Evolutionary conservation across 2,113 vertebrate species (phyloP).

Genomic region (Collichthys lucidus): DNA sequence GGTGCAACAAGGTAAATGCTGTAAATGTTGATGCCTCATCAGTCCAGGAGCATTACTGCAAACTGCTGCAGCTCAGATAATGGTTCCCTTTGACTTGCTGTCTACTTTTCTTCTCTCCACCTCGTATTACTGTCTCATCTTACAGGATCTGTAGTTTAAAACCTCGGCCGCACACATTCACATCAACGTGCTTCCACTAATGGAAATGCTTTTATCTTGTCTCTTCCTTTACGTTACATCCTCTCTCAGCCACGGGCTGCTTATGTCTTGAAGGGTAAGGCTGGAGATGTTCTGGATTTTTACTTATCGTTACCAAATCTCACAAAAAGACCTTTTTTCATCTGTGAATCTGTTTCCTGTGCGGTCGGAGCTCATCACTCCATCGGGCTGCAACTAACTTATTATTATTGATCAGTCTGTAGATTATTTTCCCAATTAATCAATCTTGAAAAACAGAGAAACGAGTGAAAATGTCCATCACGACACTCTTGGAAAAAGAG

Average conservation of each 20-base stretch:
- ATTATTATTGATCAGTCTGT: not conserved
- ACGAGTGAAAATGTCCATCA: not conserved
- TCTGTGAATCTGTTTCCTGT: not conserved
- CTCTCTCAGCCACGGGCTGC: not conserved
- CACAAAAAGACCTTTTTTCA: not conserved
- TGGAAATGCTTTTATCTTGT: slow-evolving; percentile 37
- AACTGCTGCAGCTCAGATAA: not conserved
- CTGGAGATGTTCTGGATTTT: not conserved
- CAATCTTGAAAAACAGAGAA: not conserved
- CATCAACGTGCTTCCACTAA: not conserved
- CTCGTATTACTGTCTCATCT: not conserved
- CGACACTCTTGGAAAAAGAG: not conserved
- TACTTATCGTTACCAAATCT: not conserved
- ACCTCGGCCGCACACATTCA: not conserved
- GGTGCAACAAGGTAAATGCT: not conserved
- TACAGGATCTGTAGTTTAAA: not conserved
- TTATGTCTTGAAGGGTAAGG: not conserved
- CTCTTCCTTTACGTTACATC: not conserved
- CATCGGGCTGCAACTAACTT: not conserved
- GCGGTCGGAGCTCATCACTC: not conserved
- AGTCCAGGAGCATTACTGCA: not conserved
- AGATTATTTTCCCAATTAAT: not conserved
- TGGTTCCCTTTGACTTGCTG: not conserved
- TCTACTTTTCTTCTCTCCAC: not conserved
- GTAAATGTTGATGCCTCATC: not conserved